Evolutionary conservation across 53 echinoderm and acorn worm genomes (phyloP).

Genomic region (Antedon mediterranea): DNA sequence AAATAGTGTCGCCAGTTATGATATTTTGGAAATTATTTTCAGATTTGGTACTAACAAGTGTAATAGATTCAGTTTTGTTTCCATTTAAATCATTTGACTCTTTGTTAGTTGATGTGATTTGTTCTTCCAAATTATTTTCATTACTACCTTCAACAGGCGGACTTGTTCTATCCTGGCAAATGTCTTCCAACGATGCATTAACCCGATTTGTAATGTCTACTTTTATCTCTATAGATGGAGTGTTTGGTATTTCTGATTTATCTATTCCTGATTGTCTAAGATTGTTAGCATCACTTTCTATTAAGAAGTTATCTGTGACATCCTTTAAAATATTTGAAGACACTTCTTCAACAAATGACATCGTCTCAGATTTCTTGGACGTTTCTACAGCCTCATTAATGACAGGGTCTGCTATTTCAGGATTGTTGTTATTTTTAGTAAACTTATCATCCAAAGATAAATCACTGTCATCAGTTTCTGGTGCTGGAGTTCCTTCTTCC

Average conservation of each 20-base stretch:
- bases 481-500: not conserved
- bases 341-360: not conserved
- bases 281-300: no score
- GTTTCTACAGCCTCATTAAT: not conserved
- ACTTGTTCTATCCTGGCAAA: no score
- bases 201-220: no score
- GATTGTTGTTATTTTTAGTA: not conserved
- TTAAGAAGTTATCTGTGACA: no score
- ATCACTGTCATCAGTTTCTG: not conserved
- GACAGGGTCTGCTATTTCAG: not conserved
- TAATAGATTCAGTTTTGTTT: not conserved
- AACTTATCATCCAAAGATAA: not conserved
- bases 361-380: conserved; percentile 5
- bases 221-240: not conserved
- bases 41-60: not conserved
- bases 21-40: conserved; percentile 4
- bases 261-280: no score
- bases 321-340: no score
- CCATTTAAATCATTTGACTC: not conserved
- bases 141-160: not conserved
- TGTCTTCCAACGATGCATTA: not conserved
- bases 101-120: conserved; percentile 2
- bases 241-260: not conserved
- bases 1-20: not conserved
- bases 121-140: no score